Percentiles rank a stretch among this genome's conserved stretches.
These are phyloP conservation scores for Corydoras maculifer DNA, from an alignment of 2,113 vertebrate species.

Conservation along the genomic window DNA sequence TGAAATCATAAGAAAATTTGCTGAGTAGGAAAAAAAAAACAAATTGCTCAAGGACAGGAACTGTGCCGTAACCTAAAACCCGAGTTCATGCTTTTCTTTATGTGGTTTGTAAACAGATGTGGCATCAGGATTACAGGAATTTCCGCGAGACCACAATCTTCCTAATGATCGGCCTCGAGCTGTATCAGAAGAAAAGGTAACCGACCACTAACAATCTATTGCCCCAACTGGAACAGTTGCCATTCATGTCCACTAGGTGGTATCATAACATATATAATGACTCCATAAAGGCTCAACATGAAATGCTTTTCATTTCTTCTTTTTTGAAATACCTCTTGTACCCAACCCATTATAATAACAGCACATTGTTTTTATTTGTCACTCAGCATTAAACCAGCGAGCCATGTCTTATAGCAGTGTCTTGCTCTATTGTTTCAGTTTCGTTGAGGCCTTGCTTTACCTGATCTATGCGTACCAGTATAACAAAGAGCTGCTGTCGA, in stretches of 20 bases:
- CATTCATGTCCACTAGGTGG: slow-evolving; percentile 53
- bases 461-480: slow-evolving; percentile 91
- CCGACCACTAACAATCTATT: too few relatives aligned
- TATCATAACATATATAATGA: slow-evolving; percentile 37
- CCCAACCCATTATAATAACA: neutral
- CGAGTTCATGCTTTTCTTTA: slow-evolving; percentile 5
- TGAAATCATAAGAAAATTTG: too few relatives aligned
- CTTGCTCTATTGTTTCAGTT: slow-evolving; percentile 66
- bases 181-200: slow-evolving; percentile 86
- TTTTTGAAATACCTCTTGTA: too few relatives aligned
- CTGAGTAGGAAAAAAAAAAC: too few relatives aligned
- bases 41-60: too few relatives aligned
- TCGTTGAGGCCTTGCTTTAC: slow-evolving; percentile 86
- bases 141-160: slow-evolving; percentile 88
- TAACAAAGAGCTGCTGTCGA: slow-evolving; percentile 89
- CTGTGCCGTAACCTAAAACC: neutral
- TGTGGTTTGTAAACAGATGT: slow-evolving; percentile 66
- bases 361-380: neutral
- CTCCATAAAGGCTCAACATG: neutral
- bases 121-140: slow-evolving; percentile 90
- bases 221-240: neutral
- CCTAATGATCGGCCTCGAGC: slow-evolving; percentile 89
- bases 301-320: neutral
- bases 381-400: neutral
- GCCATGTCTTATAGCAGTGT: neutral